phyloP scores from a whole-genome alignment of 2,888 invertebrate species.

The Ophion obscuratus region DNA sequence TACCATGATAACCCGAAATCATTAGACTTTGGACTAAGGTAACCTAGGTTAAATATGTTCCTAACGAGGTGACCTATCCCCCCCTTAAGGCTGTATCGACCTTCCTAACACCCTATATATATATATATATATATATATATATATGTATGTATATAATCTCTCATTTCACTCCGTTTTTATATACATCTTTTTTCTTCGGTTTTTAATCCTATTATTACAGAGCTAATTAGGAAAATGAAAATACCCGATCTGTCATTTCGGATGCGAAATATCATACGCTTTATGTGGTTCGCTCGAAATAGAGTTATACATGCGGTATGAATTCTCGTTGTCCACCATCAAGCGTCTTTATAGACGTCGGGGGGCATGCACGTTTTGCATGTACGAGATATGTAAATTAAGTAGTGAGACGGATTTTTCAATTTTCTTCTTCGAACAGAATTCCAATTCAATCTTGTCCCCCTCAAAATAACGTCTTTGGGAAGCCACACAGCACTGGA shows the following conservation, averaged over 20 bases:
- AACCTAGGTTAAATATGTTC: too few relatives aligned
- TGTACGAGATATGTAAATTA: background rate
- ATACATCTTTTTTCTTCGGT: background rate
- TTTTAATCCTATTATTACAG: background rate
- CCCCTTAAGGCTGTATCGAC: too few relatives aligned
- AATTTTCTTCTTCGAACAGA: too few relatives aligned
- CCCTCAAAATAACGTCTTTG: too few relatives aligned
- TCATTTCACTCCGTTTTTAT: background rate
- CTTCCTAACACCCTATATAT: too few relatives aligned
- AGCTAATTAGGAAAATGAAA: background rate
- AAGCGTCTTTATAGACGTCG: conserved; percentile 9
- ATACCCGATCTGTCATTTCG: background rate
- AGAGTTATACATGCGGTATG: conserved; percentile 25
- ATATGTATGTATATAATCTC: background rate
- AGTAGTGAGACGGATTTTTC: too few relatives aligned
- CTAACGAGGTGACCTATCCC: too few relatives aligned
- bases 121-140: too few relatives aligned
- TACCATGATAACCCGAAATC: too few relatives aligned
- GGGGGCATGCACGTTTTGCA: conserved; percentile 45
- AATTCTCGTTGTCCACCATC: conserved; percentile 27
- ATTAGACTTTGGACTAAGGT: too few relatives aligned
- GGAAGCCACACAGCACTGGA: too few relatives aligned
- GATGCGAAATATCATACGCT: background rate
- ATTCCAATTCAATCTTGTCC: too few relatives aligned
- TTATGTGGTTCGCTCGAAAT: conserved; percentile 6